A percentile compares a stretch with the other conserved stretches of the same genome.
Conservation (phyloP, 2,113 vertebrate genomes). For the Mormoops blainvillei region DNA sequence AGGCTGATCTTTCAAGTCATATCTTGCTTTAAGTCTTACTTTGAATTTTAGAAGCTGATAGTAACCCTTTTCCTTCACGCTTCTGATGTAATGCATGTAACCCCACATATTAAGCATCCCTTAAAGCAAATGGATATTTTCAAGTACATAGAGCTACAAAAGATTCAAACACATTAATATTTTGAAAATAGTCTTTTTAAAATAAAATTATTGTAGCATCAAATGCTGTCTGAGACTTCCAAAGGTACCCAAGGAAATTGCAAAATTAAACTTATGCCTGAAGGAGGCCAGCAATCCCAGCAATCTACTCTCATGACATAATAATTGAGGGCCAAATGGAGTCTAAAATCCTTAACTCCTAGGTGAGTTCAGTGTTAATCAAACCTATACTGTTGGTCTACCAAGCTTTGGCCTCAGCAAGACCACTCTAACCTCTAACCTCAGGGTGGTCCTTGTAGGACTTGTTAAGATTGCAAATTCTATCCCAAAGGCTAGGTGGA, state of each 20-base stretch:
- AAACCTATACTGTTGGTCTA: not conserved
- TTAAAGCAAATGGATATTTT: constrained; percentile 2
- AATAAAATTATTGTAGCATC: not conserved
- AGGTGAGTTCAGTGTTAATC: not conserved
- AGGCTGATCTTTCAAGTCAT: not conserved
- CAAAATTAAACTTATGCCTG: not conserved
- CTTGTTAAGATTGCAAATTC: not conserved
- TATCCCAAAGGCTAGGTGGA: not conserved
- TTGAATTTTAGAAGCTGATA: not conserved
- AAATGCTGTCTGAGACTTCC: not conserved
- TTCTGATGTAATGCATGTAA: constrained; percentile 11
- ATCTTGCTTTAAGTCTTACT: not conserved
- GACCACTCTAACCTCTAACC: not conserved
- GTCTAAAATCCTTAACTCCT: not conserved
- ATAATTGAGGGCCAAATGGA: not conserved
- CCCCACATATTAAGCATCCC: not conserved
- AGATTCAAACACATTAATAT: constrained; percentile 9
- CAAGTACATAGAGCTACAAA: not conserved
- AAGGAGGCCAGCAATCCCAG: not conserved
- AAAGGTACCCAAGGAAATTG: not conserved
- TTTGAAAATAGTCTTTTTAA: constrained; percentile 8
- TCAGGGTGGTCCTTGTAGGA: not conserved
- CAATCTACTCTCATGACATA: not conserved
- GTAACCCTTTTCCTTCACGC: not conserved
- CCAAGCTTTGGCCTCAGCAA: not conserved